Conservation (phyloP, 2,888 invertebrate genomes). For the Rhyacophila evoluta region DNA sequence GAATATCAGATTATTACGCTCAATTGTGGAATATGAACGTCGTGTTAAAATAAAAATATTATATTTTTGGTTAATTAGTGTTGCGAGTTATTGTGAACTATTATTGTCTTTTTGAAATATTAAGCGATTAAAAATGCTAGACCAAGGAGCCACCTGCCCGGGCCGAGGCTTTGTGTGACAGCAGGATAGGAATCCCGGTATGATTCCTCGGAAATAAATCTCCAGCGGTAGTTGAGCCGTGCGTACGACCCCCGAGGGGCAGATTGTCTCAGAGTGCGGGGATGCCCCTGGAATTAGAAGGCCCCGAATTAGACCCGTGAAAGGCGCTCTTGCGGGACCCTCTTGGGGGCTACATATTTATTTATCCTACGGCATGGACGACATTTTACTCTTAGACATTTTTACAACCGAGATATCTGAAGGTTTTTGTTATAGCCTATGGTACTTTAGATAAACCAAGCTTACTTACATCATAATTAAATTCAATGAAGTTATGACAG, state of each 20-base stretch:
- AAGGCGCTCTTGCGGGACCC: constrained; percentile 45
- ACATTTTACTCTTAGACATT: not conserved
- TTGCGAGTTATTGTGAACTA: no score
- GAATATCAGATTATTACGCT: no score
- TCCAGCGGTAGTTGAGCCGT: constrained; percentile 34
- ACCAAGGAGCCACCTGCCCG: constrained; percentile 4
- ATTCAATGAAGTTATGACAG: no score
- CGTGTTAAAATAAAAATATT: no score
- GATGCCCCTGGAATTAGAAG: constrained; percentile 50
- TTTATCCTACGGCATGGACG: not conserved
- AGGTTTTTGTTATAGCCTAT: no score
- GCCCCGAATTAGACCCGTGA: constrained; percentile 33
- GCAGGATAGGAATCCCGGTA: constrained; percentile 36
- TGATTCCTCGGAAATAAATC: constrained; percentile 53
- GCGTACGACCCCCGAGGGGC: constrained; percentile 65
- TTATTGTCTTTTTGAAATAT: no score
- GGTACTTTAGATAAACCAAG: no score
- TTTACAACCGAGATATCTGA: no score
- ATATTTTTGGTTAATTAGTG: no score
- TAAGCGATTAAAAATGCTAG: not conserved
- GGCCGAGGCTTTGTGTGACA: constrained; percentile 28
- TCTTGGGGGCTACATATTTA: constrained; percentile 21
- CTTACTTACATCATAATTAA: no score
- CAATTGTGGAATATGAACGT: no score
- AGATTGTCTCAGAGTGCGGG: constrained; percentile 61